phyloP scores from a whole-genome alignment of 2,113 vertebrate species.

The human region DNA sequence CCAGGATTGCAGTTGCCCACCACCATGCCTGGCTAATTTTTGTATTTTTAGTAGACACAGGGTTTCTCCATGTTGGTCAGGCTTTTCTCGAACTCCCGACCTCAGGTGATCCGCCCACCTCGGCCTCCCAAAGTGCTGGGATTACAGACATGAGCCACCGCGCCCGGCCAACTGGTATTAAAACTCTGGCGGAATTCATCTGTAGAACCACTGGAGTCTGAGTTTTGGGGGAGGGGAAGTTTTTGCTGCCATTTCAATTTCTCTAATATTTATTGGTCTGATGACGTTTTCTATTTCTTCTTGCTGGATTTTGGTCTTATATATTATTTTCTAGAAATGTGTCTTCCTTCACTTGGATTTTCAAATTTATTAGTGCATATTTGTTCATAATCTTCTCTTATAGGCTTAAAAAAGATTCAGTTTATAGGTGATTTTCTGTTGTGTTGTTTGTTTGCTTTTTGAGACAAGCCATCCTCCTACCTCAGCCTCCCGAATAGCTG shows the following conservation, averaged over 20 bases:
- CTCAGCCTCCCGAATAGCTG: too few relatives aligned
- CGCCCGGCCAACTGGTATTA: not conserved
- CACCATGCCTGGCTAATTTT: too few relatives aligned
- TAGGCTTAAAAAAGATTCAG: not conserved
- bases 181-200: not conserved
- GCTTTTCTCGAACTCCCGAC: too few relatives aligned
- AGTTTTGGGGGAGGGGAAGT: not conserved
- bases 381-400: not conserved
- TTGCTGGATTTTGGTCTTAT: not conserved
- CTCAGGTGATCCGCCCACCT: too few relatives aligned
- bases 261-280: not conserved
- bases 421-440: not conserved
- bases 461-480: too few relatives aligned
- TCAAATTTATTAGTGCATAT: not conserved
- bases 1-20: too few relatives aligned
- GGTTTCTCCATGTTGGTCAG: too few relatives aligned
- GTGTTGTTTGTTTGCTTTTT: too few relatives aligned
- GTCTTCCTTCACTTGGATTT: not conserved
- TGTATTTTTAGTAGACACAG: too few relatives aligned
- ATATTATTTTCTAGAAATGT: not conserved
- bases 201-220: not conserved
- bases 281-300: not conserved
- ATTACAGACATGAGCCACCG: too few relatives aligned
- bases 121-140: too few relatives aligned
- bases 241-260: not conserved